Conservation (phyloP, 37 sponge, comb jelly and placozoan genomes). For the Eunapius fragilis region DNA sequence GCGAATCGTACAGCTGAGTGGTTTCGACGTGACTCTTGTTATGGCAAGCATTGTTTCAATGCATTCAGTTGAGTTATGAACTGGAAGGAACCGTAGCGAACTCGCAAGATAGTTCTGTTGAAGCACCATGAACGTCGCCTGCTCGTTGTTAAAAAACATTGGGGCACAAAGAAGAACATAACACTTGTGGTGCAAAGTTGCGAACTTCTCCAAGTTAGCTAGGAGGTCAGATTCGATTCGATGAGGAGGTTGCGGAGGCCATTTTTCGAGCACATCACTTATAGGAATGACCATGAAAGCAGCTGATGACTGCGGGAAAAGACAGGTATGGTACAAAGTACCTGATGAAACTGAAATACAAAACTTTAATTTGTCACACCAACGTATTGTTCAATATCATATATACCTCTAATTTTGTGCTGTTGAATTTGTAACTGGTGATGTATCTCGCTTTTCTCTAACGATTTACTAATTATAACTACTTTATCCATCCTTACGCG, state of each 20-base stretch:
- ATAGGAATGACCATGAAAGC: slow-evolving; percentile 72
- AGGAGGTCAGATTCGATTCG: neutral
- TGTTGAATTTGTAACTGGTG: slow-evolving; percentile 19
- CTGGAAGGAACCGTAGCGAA: slow-evolving; percentile 49
- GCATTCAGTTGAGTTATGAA: slow-evolving; percentile 71
- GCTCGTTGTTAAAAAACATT: slow-evolving; percentile 29
- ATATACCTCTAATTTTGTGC: slow-evolving; percentile 47
- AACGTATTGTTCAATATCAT: too few relatives aligned
- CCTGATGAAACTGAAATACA: slow-evolving; percentile 34
- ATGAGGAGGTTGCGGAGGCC: slow-evolving; percentile 4
- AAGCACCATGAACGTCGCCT: slow-evolving; percentile 9
- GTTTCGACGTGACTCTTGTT: slow-evolving; percentile 58
- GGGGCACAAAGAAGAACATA: slow-evolving; percentile 52
- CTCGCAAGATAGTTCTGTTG: slow-evolving; percentile 26
- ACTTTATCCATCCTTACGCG: neutral
- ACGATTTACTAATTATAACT: slow-evolving; percentile 39
- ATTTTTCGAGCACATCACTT: slow-evolving; percentile 14
- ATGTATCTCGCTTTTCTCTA: slow-evolving; percentile 48
- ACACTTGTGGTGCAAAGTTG: slow-evolving; percentile 52
- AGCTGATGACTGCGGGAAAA: slow-evolving; percentile 72
- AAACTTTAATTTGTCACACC: neutral
- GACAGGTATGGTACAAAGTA: slow-evolving; percentile 52
- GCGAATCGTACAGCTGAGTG: slow-evolving; percentile 30
- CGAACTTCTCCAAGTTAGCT: slow-evolving; percentile 19
- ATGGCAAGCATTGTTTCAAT: slow-evolving; percentile 54